These are phyloP conservation scores for Sinocyclocheilus rhinocerous DNA, from an alignment of 2,113 vertebrate species.

Conservation along the genomic window DNA sequence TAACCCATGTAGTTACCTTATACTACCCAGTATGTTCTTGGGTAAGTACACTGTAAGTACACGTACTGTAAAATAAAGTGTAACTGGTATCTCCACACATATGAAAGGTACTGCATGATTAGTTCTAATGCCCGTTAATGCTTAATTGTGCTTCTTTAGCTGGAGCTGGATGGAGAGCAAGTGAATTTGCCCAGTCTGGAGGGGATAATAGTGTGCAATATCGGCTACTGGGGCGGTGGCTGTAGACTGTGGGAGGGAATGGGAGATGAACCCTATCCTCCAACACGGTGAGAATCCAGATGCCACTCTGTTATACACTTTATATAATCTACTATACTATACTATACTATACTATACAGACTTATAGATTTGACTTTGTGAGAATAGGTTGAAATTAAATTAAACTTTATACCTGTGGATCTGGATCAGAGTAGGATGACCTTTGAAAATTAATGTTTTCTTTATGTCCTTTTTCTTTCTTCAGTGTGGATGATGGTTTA, in stretches of 20 bases:
- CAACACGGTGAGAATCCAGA: slow-evolving; percentile 79
- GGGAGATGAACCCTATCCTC: slow-evolving; percentile 91
- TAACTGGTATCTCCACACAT: neutral
- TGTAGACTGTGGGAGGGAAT: slow-evolving; percentile 97
- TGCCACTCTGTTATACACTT: neutral
- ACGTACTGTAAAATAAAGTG: too few species aligned
- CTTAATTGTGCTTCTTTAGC: slow-evolving; percentile 68
- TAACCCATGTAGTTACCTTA: too few species aligned
- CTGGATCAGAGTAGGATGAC: neutral
- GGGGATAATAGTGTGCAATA: slow-evolving; percentile 97
- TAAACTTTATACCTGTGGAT: neutral
- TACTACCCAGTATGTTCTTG: too few species aligned
- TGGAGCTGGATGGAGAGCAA: slow-evolving; percentile 94
- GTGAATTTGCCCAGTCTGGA: slow-evolving; percentile 90
- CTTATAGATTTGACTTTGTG: too few species aligned
- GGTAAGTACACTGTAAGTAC: too few species aligned
- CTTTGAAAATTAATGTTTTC: neutral
- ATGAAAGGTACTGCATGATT: neutral
- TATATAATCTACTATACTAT: too few species aligned
- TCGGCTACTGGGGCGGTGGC: slow-evolving; percentile 97
- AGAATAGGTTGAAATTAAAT: neutral
- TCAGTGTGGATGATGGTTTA: slow-evolving; percentile 91
- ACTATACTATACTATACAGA: too few species aligned
- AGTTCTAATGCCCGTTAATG: neutral
- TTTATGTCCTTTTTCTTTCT: slow-evolving; percentile 17